Evolutionary conservation across 2,113 vertebrate genomes (phyloP), one percentile per base, ranked within the genome.

Genomic region (Tympanuchus pallidicinctus): DNA sequence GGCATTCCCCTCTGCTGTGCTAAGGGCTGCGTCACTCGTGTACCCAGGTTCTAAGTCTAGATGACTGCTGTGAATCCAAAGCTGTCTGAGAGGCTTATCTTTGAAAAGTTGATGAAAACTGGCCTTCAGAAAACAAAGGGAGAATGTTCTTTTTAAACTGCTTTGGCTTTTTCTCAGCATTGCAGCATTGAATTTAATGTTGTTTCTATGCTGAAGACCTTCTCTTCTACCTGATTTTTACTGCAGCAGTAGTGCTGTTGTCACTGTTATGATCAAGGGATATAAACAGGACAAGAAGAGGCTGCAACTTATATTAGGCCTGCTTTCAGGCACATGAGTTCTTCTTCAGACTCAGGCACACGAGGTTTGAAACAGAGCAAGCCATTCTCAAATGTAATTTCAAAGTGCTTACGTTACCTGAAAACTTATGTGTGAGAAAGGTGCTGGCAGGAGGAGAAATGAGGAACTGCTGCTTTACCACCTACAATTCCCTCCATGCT

Each of bases 1-100:
- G 63, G 30, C 6, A 27, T 42, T 28, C 40, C 24, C 2, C 12
- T 82, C 34, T 56, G 52, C 40, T 0, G 0, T 34, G 32, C n/a
- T 48, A 36, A 47, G 15, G 28, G 11, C n/a, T 50, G 5, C 40
- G 27, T 19, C 80, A 56, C 24, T 43, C 32, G 3, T 21, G 2
- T 42, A 9, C 19, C 10, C 34, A n/a, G 15, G 1, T 34, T 86
- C 24, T 65, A 3, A 12, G 6, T 13, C 27, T 25, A n/a, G 36
- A 25, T 42, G 7, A 38, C n/a, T 42, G 10, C 15, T 36, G 45
- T 19, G 34, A 69, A 65, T 69, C 47, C 65, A 70, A 76, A 83
- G 40, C 14, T 69, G 16, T 1, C 24, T 86, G 54, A 80, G 52
- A 13, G 1, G 15, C 40, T 57, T 73, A 1, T 57, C 30, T 70